These are phyloP conservation scores for Mionectes macconnelli DNA, from an alignment of 2,113 vertebrate genomes.

Conservation along the genomic window DNA sequence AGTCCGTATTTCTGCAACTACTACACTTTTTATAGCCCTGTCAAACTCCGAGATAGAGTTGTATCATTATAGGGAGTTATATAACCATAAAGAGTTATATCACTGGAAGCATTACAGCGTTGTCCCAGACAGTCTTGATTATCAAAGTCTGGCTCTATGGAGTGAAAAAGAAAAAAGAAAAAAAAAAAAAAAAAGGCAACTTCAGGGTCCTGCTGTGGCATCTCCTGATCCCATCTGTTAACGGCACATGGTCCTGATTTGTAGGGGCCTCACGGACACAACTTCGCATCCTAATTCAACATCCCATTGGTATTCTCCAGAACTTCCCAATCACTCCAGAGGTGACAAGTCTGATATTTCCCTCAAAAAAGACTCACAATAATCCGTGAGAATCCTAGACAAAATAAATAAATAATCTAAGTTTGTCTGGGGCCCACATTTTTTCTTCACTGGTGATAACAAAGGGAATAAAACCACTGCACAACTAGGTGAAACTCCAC, in stretches of 20 bases:
- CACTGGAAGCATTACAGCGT: slow-evolving; percentile 39
- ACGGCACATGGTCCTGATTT: background rate
- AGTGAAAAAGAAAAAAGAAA: background rate
- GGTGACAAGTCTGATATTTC: background rate
- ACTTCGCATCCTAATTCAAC: background rate
- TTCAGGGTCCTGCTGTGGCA: background rate
- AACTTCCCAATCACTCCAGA: background rate
- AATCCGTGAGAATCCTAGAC: background rate
- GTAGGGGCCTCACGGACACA: background rate
- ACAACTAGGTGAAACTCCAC: background rate
- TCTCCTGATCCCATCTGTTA: background rate
- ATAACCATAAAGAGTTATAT: slow-evolving; percentile 54
- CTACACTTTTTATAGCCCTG: slow-evolving; percentile 65
- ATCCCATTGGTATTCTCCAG: background rate
- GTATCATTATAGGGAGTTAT: slow-evolving; percentile 54
- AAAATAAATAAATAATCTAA: background rate
- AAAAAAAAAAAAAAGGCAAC: background rate
- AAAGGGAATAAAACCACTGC: background rate
- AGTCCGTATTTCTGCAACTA: slow-evolving; percentile 50
- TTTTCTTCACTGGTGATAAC: background rate
- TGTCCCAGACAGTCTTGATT: slow-evolving; percentile 61
- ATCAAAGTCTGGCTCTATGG: slow-evolving; percentile 30
- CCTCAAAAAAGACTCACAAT: background rate
- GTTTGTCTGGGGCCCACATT: background rate
- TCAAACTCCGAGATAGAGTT: slow-evolving; percentile 42